Evolutionary conservation across 1,140 invertebrate genomes (phyloP), one percentile per base, ranked within the genome.

Genomic region (Pomacea maculata): DNA sequence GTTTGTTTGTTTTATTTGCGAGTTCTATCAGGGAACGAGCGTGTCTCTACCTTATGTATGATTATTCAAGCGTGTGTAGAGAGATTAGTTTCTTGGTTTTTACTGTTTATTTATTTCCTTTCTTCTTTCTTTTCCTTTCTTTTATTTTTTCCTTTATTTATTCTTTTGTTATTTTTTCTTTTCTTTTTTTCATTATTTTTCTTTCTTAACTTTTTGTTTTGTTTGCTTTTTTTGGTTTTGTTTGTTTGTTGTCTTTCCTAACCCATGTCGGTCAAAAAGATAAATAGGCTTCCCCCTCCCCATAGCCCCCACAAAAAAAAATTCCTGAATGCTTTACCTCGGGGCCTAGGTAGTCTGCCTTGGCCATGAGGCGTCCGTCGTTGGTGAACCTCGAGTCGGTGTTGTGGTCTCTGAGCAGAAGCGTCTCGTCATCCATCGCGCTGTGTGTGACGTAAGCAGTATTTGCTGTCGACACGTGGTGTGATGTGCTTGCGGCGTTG

Each of bases 331-430:
- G 34, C 14, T 70, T 68, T 61, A 75, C 82, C n/a, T 76, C 67
- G 1, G 68, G 6, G 21, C 29, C 68, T 25, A 77, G 57, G 29
- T 83, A 77, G 75, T 65, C 70, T 12, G 81, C n/a, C 68, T 82
- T 75, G 45, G 80, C 72, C 80, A 80, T 80, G 77, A 84, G 54
- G 9, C 73, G 73, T 55, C 73, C 73, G 52, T 75, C 73, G 55
- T 19, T 75, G 73, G 73, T 75, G 73, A 57, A 75, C 19, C 73
- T 52, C 2, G 11, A 52, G 54, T 75, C 73, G 15, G 54, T 57
- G 54, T 10, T 75, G 73, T 75, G 15, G 73, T 75, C 54, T 55
- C 54, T 29, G 57, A 21, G 52, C 73, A n/a, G 21, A 21, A 52
- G 17, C 25, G 45, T n/a, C 54, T 52, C 55, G 17, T 72, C 71